Base-by-base conservation (phyloP, 2,113 vertebrate genomes). In the Pandion haliaetus region DNA sequence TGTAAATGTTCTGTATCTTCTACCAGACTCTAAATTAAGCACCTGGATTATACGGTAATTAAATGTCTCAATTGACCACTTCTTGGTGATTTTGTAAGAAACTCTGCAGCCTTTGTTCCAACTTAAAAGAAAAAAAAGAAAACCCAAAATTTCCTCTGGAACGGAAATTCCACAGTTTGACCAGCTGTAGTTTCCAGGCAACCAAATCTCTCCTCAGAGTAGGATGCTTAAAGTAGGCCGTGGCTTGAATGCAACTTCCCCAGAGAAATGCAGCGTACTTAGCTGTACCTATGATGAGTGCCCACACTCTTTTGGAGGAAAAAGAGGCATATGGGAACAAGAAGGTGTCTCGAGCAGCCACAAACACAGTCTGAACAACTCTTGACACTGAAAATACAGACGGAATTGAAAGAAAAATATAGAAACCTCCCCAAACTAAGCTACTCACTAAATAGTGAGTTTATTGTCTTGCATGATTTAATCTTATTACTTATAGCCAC, bases 141-240 rank as follows among this genome's bases (percentile, higher is more conserved):
- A 8, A 5, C 8, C 26, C 42, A 2, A n/a, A 54, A 63, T 84
- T 76, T 82, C 63, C 72, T 42, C 76, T 3, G 38, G 36, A 66
- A 8, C 59, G 14, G 59, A 74, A 71, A 91, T 38, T 55, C 84
- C 84, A 25, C 59, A 4, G 26, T 65, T 52, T 69, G 57, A 71
- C 61, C 81, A 57, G 77, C 73, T 40, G 59, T 40, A 58, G 71
- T 80, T 82, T 92, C 94, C 86, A 95, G 80, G 88, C 93, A 96
- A 93, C 86, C 72, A 40, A 49, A 47, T 3, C 50, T 63, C 67
- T 88, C 57, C 82, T 62, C 24, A 7, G 5, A 81, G 82, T 4
- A 58, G 44, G 54, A 86, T 50, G 81, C 9, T 38, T 25, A 3
- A 34, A 47, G 76, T 10, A 42, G 57, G 67, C 62, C 61, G 74